Base-by-base conservation (phyloP, 2,888 invertebrate genomes). In the Eupithecia dodoneata region DNA sequence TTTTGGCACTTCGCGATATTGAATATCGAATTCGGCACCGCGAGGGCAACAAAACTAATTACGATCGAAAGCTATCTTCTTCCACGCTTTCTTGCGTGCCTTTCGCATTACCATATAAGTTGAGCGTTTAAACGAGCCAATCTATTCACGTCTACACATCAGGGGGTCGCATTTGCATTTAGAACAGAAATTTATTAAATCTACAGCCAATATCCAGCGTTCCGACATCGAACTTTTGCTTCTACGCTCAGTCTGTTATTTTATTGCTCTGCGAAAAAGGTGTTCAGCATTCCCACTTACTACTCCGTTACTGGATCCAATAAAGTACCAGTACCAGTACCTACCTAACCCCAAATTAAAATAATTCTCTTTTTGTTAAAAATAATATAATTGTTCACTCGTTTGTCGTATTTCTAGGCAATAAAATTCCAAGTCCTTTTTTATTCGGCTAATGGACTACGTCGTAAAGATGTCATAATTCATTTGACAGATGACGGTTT, bases 131-230 rank as follows among this genome's bases (percentile, higher is more conserved):
- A 95, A 94, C 94, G 95, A 93, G 91, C 95, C 94, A 95, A 95
- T 95, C 94, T 95, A 95, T 95, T 95, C 94, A 94, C 94, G 95
- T 94, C 95, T 95, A 94, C 94, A 95, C 94, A 95, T 95, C 94
- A 94, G 94, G 94, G 94, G 93, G 93, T 91, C 94, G 90, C 92
- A 95, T 95, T 95, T 95, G 94, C 95, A 94, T 95, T 94, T 95
- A 94, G 94, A 95, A 94, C 93, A 94, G 94, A 94, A 94, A 95
- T 95, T 95, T 95, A 95, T 95, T 95, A 95, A 95, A 95, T 95
- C 95, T 94, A 94, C 94, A 92, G 94, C 93, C 94, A 94, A 95
- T 95, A 95, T 94, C 91, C 92, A 88, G 90, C 93, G 94, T 92
- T 91, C 90, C 92, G 89, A 93, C 93, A 94, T 92, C 91, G 91